Base-by-base conservation (phyloP, 1,140 invertebrate genomes). In the Daktulosphaira vitifoliae region DNA sequence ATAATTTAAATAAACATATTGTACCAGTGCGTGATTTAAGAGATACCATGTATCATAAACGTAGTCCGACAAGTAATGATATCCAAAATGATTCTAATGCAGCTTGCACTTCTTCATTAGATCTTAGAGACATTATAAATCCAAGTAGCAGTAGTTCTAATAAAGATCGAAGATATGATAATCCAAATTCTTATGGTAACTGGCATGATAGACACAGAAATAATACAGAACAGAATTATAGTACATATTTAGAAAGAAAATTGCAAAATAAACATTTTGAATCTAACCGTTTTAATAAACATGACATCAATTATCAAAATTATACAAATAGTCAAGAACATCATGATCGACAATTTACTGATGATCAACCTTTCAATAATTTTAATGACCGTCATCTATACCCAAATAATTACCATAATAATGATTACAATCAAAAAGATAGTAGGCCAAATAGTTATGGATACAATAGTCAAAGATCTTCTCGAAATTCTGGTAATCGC, bases 61-160 rank as follows among this genome's bases (percentile, higher is more conserved):
- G 25, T 29, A 62, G 2, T 29, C 9, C 18, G 11, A 18, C 26
- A 9, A 25, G 29, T 62, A 44, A 38, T 20, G 26, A 62, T 5
- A 23, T 18, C 18, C 22, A 23, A 15, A 44, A 20, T 56, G 38
- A 56, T 42, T 8, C 20, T 25, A 56, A 26, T 29, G 39, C 16
- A 20, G 16, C 6, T 20, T 46, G 54, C 46, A 20, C 54, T 5
- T 59, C 54, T 25, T 0, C 16, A 29, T 25, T 44, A 46, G 54
- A 62, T 62, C 25, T 62, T n/a, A 46, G 54, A 33, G 54, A 62
- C 26, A 42, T 38, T 42, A 42, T 56, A 23, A 6, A 56, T 18
- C 23, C 15, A 11, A 44, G 8, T 9, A 56, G 44, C 11, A 56
- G 5, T 1, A 56, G 3, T 18, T 25, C 1, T 2, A 42, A 44